Conservation (phyloP, 2,797 vertebrate species). For the Helostoma temminkii region DNA sequence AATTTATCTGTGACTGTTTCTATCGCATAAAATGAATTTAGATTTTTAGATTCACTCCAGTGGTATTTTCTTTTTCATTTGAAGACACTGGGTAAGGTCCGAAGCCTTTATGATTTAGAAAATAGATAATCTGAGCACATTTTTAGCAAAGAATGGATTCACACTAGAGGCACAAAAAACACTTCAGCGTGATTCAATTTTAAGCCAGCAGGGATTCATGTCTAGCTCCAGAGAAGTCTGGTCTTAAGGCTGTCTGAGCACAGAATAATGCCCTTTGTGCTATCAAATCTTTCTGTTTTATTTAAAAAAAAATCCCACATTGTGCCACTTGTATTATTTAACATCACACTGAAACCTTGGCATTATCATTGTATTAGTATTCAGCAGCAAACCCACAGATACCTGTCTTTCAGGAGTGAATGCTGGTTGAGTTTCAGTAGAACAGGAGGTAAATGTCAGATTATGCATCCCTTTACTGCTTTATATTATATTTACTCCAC, state of each 20-base stretch:
- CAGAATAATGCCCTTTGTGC: constrained; percentile 17
- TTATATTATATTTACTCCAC: background rate
- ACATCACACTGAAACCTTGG: constrained; percentile 4
- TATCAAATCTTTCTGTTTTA: constrained; percentile 22
- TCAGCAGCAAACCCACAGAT: constrained; percentile 29
- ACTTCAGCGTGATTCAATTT: constrained; percentile 12
- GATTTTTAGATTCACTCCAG: too few relatives aligned
- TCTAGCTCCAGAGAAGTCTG: constrained; percentile 8
- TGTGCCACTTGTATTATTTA: constrained; percentile 42
- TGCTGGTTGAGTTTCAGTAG: constrained; percentile 26
- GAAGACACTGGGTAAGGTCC: too few relatives aligned
- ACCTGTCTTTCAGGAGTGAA: constrained; percentile 29
- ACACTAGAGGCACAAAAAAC: background rate
- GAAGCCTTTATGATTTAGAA: background rate
- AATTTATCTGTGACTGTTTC: background rate
- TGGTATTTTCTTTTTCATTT: background rate
- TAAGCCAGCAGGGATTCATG: constrained; percentile 5
- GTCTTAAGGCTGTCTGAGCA: too few relatives aligned
- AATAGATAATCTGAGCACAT: background rate
- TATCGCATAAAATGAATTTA: background rate
- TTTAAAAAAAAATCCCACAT: constrained; percentile 2
- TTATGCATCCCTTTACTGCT: constrained; percentile 1
- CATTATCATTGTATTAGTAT: constrained; percentile 59
- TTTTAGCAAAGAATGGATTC: constrained; percentile 1
- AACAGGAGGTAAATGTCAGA: constrained; percentile 60